Base-by-base conservation (phyloP, 1,140 invertebrate genomes). In the Zophobas atratus region DNA sequence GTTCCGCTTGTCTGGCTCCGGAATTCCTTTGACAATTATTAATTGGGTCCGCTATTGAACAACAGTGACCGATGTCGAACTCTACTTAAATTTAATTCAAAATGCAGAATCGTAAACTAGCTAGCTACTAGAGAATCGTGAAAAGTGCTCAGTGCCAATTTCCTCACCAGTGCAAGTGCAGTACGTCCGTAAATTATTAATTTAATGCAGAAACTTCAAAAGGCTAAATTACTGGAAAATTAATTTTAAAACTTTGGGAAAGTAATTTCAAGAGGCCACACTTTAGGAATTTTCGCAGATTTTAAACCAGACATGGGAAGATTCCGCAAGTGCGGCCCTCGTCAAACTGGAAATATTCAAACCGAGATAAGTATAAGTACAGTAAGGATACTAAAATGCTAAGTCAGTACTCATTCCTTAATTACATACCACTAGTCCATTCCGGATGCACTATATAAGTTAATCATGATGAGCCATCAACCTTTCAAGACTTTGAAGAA, bases 341-440 rank as follows among this genome's bases (percentile, higher is more conserved):
- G 43, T 46, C 3, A 46, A 3, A 4, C 6, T 46, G 43, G 3
- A 46, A 46, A 46, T 4, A 46, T 46, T 3, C 6, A 0, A 51
- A 2, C 2, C 6, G 2, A 51, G 49, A 51, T 20, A 4, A 41
- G 39, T 20, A 43, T 67, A 43, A 2, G 38, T 67, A 48, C 60
- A 20, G n/a, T 41, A 8, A 8, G 48, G 55, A 82, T 84, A 84
- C 83, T 83, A 84, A 84, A 85, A 82, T 67, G 60, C 81, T 82
- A 85, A 85, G 84, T 85, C 84, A 86, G 85, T 85, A 85, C 84
- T 84, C 85, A 85, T 85, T 86, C 83, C 82, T 80, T 76, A 73
- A 80, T 73, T 78, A 83, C 83, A 82, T 84, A 85, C 84, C 84
- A 84, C 84, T 85, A 85, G 67, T 83, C 81, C 83, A 83, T 86